These are phyloP conservation scores for Ellobius talpinus DNA, from an alignment of 2,113 vertebrate species.

Conservation along the genomic window DNA sequence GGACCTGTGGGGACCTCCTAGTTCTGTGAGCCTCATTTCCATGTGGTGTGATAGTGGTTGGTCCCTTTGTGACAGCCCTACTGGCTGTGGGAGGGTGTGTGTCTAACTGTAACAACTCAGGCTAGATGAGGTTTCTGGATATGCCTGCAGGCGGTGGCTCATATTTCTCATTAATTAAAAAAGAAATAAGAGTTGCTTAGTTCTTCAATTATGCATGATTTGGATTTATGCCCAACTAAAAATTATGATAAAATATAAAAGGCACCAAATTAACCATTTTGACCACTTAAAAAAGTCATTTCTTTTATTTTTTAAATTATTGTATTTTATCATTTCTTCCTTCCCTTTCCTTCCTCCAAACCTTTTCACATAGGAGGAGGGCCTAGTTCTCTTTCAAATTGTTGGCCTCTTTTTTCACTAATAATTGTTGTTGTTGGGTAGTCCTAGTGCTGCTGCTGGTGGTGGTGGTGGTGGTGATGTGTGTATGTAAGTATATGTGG, in stretches of 20 bases:
- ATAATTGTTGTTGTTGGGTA: background rate
- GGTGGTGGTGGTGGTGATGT: background rate
- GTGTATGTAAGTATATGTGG: no score
- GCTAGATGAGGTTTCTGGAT: slow-evolving; percentile 60
- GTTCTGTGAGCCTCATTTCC: slow-evolving; percentile 68
- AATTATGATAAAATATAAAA: background rate
- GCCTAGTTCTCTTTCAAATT: background rate
- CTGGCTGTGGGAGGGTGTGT: slow-evolving; percentile 32
- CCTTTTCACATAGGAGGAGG: background rate
- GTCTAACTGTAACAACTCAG: slow-evolving; percentile 39
- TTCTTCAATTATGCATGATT: background rate
- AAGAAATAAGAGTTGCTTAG: slow-evolving; percentile 46
- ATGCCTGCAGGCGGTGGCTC: background rate
- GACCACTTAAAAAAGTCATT: background rate
- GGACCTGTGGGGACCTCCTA: slow-evolving; percentile 75
- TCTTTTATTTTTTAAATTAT: background rate
- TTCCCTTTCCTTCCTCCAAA: background rate
- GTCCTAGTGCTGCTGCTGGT: background rate
- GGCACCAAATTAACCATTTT: background rate
- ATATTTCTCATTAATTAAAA: slow-evolving; percentile 70
- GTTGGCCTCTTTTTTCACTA: background rate
- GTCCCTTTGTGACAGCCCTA: slow-evolving; percentile 36
- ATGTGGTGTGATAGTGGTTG: slow-evolving; percentile 64
- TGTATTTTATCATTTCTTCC: background rate
- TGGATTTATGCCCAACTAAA: background rate